These are phyloP conservation scores for Callopanchax toddi DNA, from an alignment of 2,113 vertebrate species.

Conservation along the genomic window DNA sequence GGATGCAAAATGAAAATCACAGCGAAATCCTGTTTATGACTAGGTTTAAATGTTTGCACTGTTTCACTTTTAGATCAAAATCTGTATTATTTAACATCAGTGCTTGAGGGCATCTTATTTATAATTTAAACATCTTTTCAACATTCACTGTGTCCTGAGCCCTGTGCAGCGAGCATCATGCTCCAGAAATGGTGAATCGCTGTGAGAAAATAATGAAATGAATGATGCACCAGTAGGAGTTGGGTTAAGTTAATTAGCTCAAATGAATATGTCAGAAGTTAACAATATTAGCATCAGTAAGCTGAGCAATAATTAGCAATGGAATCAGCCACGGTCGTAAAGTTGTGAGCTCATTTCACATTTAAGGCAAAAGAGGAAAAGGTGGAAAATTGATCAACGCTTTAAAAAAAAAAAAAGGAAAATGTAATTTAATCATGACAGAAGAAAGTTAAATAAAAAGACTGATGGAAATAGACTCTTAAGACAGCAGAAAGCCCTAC, in stretches of 20 bases:
- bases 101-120: neutral
- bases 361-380: neutral
- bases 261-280: neutral
- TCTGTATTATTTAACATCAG: neutral
- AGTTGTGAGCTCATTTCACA: neutral
- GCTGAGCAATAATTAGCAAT: neutral
- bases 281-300: neutral
- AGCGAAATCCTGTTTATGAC: too few species aligned
- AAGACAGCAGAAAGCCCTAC: too few species aligned
- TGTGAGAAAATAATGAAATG: neutral
- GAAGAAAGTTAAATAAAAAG: neutral
- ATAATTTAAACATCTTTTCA: neutral
- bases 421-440: neutral
- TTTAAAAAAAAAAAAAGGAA: constrained; percentile 5
- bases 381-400: neutral
- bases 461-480: too few species aligned
- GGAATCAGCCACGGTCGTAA: neutral
- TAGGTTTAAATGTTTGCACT: neutral
- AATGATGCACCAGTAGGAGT: neutral
- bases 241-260: neutral
- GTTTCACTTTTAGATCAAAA: neutral
- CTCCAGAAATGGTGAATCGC: neutral
- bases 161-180: neutral
- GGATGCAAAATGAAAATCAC: neutral
- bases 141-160: neutral